Base-by-base conservation (phyloP, 1,140 invertebrate species). In the Caenorhabditis inopinata region DNA sequence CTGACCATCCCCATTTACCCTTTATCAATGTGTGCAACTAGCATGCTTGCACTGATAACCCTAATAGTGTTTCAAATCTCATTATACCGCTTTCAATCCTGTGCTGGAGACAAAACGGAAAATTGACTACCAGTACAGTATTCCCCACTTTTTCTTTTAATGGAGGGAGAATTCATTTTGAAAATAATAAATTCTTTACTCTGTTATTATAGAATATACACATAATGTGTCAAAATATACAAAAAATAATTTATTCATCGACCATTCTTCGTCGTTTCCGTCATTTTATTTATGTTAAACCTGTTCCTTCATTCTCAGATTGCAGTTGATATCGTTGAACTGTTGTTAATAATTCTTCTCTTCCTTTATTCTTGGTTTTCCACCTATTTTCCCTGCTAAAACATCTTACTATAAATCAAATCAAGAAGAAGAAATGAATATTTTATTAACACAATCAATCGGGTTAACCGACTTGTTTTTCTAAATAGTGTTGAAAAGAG, bases 331-430 rank as follows among this genome's bases (percentile, higher is more conserved):
- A n/a, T n/a, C n/a, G n/a, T 68, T 21, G 32, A 68, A 68, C 32
- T 38, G 58, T 38, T 38, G 32, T 68, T 58, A n/a, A 32, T 58
- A 18, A 68, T n/a, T n/a, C n/a, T 38, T 9, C 12, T 68, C 27
- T 4, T 23, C n/a, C 58, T 42, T 38, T 25, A 29, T 68, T 21
- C 11, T 68, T n/a, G n/a, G n/a, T 38, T 38, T 68, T 38, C 32
- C 58, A 68, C 38, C 25, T 38, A 6, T 18, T 32, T 21, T 35
- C 58, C n/a, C n/a, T n/a, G n/a, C n/a, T n/a, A n/a, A n/a, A n/a
- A n/a, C n/a, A n/a, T n/a, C n/a, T n/a, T n/a, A n/a, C n/a, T 58
- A 68, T 68, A 68, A 68, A 68, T 68, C 58, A 68, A 38, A 38
- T 38, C 3, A 16, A 42, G n/a, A 9, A 21, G n/a, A 38, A 21